Percentiles rank a stretch among this genome's conserved stretches.
phyloP scores from a whole-genome alignment of 2,888 invertebrate species.

The Lasioglossum morio region DNA sequence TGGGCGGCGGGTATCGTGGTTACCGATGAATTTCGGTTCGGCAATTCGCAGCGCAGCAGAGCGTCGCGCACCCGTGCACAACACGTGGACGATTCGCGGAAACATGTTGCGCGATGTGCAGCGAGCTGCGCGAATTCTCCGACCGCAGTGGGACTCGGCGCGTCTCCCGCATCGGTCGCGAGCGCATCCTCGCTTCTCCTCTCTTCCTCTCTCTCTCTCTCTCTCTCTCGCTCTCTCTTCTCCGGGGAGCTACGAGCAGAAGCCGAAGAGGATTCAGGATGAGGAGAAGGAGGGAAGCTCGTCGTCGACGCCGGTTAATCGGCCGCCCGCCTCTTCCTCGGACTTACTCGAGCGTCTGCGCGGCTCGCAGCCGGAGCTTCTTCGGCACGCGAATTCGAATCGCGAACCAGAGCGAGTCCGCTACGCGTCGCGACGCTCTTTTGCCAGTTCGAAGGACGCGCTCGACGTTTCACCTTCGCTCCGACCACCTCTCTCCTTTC shows the following conservation, averaged over 20 bases:
- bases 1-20: neutral
- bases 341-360: conserved; percentile 19
- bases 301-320: conserved; percentile 33
- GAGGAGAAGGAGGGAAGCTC: neutral
- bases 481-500: neutral
- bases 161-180: conserved; percentile 52
- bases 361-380: conserved; percentile 8
- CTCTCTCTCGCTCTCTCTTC: neutral
- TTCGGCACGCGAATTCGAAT: conserved; percentile 36
- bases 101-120: conserved; percentile 45
- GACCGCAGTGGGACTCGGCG: conserved; percentile 67
- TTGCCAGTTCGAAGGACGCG: neutral
- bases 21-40: neutral
- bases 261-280: neutral
- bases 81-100: conserved; percentile 51
- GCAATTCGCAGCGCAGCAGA: neutral
- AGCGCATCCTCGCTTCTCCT: conserved; percentile 2
- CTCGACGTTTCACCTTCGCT: neutral
- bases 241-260: neutral
- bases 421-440: neutral
- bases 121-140: conserved; percentile 60
- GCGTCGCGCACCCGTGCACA: neutral
- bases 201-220: neutral
- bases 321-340: neutral
- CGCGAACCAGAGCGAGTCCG: neutral